Evolutionary conservation across 2,797 vertebrate genomes (phyloP).

Genomic region (Gila robusta): DNA sequence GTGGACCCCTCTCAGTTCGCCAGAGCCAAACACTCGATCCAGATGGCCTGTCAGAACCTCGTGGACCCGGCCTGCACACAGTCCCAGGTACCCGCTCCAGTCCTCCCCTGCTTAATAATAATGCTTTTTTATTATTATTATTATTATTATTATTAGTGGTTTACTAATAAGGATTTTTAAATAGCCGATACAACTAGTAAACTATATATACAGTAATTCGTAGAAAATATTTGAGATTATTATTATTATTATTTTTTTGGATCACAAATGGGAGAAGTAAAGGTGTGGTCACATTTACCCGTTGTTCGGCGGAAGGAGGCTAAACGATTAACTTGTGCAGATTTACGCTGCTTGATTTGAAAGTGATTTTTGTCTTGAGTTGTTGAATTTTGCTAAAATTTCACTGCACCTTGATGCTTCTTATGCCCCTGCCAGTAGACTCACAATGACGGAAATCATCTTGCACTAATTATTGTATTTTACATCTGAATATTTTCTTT

Average conservation of each 20-base stretch:
- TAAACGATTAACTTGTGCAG: neutral
- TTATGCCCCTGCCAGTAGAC: neutral
- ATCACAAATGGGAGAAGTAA: neutral
- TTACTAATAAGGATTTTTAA: neutral
- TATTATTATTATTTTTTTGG: no score
- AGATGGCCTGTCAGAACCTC: slow-evolving; percentile 98
- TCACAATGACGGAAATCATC: neutral
- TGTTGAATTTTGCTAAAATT: neutral
- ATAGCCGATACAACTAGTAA: neutral
- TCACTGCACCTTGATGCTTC: neutral
- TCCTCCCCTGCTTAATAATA: neutral
- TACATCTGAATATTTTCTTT: neutral
- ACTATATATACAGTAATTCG: neutral
- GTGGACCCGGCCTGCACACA: slow-evolving; percentile 95
- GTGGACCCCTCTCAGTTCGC: slow-evolving; percentile 97
- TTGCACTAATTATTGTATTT: neutral
- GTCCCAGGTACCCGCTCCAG: slow-evolving; percentile 84
- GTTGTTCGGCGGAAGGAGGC: neutral
- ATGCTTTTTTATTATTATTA: no score
- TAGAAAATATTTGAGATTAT: neutral
- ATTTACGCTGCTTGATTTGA: neutral
- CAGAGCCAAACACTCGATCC: slow-evolving; percentile 96
- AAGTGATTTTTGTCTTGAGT: no score
- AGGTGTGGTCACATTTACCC: neutral
- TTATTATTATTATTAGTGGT: no score